Percentiles rank a stretch among this genome's conserved stretches.
These are phyloP conservation scores for Xanthia icteritia DNA, from an alignment of 2,888 invertebrate species.

Conservation along the genomic window DNA sequence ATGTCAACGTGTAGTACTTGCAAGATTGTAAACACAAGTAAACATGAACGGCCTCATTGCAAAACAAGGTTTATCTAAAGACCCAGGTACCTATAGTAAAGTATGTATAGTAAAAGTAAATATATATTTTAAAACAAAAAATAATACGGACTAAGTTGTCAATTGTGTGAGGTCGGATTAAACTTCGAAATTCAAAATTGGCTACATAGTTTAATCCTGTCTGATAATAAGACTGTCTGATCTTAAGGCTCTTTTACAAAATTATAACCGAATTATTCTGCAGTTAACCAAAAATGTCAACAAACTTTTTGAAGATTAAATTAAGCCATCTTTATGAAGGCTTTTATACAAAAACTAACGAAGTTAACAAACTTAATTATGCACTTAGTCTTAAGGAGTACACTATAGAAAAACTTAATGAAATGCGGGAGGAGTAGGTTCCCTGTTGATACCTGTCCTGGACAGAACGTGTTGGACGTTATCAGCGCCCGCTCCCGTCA, in stretches of 20 bases:
- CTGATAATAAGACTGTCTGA: no score
- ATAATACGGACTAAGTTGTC: no score
- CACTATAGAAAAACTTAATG: slow-evolving; percentile 39
- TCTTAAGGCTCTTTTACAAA: no score
- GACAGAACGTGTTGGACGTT: slow-evolving; percentile 41
- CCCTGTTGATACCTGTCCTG: slow-evolving; percentile 47
- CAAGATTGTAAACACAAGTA: neutral
- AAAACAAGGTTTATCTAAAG: no score
- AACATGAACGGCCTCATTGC: no score
- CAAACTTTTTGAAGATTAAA: neutral
- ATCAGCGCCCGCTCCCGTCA: slow-evolving; percentile 58
- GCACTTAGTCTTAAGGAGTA: slow-evolving; percentile 12
- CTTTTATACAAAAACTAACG: slow-evolving; percentile 2
- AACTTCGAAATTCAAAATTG: no score
- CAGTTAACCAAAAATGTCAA: neutral
- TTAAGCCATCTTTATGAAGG: neutral
- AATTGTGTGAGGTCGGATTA: no score
- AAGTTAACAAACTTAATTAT: slow-evolving; percentile 22
- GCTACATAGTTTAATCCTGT: no score
- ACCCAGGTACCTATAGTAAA: no score
- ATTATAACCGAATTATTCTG: neutral
- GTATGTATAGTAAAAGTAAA: no score
- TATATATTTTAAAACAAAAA: no score
- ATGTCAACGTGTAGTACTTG: neutral
- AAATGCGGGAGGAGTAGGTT: slow-evolving; percentile 21